Conservation (phyloP, 2,888 invertebrate genomes). For the Pteria penguin region DNA sequence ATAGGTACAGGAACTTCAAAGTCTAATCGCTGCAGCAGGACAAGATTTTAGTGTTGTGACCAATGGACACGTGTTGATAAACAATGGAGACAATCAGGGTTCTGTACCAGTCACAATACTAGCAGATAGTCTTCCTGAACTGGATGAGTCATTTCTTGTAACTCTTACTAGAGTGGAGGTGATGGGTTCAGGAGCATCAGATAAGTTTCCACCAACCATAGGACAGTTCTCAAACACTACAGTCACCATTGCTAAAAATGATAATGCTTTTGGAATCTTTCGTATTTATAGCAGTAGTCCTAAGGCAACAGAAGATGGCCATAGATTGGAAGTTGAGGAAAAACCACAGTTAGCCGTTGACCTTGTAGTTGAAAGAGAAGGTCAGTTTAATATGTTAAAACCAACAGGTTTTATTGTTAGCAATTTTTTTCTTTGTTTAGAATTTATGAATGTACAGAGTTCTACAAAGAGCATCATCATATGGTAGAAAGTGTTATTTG, state of each 20-base stretch:
- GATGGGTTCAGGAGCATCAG: conserved; percentile 52
- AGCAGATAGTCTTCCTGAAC: conserved; percentile 74
- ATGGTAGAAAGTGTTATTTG: too few relatives aligned
- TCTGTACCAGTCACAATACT: conserved; percentile 68
- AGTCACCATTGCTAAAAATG: conserved; percentile 72
- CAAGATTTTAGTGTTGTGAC: conserved; percentile 69
- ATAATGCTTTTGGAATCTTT: conserved; percentile 77
- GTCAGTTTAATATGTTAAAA: too few relatives aligned
- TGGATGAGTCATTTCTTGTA: conserved; percentile 72
- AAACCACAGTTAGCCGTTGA: conserved; percentile 72
- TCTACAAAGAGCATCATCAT: too few relatives aligned
- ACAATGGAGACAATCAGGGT: conserved; percentile 65
- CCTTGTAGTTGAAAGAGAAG: conserved; percentile 74
- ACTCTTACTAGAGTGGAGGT: conserved; percentile 65
- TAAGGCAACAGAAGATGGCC: conserved; percentile 58
- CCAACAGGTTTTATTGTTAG: too few relatives aligned
- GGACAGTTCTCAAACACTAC: conserved; percentile 59
- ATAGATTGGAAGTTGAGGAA: conserved; percentile 71
- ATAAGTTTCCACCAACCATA: conserved; percentile 66
- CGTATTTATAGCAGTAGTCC: conserved; percentile 72
- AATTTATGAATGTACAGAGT: too few relatives aligned
- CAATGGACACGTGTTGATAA: conserved; percentile 61
- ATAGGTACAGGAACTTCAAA: conserved; percentile 64
- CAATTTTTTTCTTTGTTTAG: too few relatives aligned
- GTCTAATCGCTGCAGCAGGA: conserved; percentile 63